Percentiles rank a stretch among this genome's conserved stretches.
These are phyloP conservation scores for Hyles lineata DNA, from an alignment of 2,888 invertebrate genomes.

Conservation along the genomic window DNA sequence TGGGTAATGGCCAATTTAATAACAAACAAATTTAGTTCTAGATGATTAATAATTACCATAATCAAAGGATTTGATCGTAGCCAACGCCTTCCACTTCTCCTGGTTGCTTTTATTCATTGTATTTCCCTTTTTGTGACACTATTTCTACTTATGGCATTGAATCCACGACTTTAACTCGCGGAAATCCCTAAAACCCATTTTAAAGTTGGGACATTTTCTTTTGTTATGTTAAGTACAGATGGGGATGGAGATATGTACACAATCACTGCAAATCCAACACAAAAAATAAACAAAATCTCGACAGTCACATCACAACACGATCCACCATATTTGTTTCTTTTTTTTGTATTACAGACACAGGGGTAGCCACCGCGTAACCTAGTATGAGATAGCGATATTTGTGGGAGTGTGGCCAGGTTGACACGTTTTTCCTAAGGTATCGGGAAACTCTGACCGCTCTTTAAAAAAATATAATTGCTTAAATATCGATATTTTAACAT, in stretches of 20 bases:
- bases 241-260: neutral
- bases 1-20: neutral
- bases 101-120: conserved; percentile 67
- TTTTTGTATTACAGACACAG: too few relatives aligned
- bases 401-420: too few relatives aligned
- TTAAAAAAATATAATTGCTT: too few relatives aligned
- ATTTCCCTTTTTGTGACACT: conserved; percentile 39
- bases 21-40: neutral
- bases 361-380: too few relatives aligned
- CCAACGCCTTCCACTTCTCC: conserved; percentile 75
- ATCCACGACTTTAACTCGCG: conserved; percentile 65
- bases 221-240: neutral
- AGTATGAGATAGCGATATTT: too few relatives aligned
- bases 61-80: conserved; percentile 79
- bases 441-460: too few relatives aligned
- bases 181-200: conserved; percentile 61
- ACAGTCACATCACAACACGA: neutral
- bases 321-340: neutral
- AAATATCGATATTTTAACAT: too few relatives aligned
- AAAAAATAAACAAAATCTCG: conserved; percentile 13
- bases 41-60: conserved; percentile 58
- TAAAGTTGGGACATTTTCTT: conserved; percentile 42
- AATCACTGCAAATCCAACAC: neutral
- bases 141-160: conserved; percentile 50
- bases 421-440: too few relatives aligned